Evolutionary conservation across 2,113 vertebrate genomes (phyloP), one percentile per base, ranked within the genome.

Genomic region (Mastomys natalensis): DNA sequence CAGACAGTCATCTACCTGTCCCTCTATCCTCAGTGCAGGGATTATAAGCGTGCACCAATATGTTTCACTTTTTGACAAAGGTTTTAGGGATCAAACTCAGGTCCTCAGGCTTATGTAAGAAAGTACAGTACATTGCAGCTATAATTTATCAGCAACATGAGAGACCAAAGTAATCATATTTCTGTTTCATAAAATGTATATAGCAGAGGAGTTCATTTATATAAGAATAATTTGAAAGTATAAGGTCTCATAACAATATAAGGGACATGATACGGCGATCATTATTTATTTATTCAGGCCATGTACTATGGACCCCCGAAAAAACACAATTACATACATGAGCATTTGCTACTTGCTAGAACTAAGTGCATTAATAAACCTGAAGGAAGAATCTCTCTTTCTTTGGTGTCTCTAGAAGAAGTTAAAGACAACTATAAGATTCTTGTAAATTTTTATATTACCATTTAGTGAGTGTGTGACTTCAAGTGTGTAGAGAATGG

Each of bases 131-230:
- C 9, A 34, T 80, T 17, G 60, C 40, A 95, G 34, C 34, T 85
- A 70, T 11, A 53, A 1, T 90, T 62, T 93, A 85, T 87, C 76
- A 87, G 53, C 58, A 90, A 92, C 62, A 17, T 31, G 51, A 60
- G 51, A 40, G 24, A 19, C 5, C 26, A 93, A 66, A 89, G 29
- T 51, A 45, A 10, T 31, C 76, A 77, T 51, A 45, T 94, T 96
- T 89, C 58, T 72, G 43, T 29, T 60, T 93, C 24, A 87, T 74
- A 78, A 95, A 95, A 80, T 72, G 22, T 60, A 66, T 48, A 94
- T 21, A 29, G 53, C 66, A 92, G 43, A 40, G 37, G 13, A 64
- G 43, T 73, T 86, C 21, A 45, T 53, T 31, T 87, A 86, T 29
- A 40, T 76, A 76, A 89, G 73, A 85, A 13, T 7, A 91, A 76